These are phyloP conservation scores for Ptilodon capucinus DNA, from an alignment of 2,888 invertebrate genomes.

Conservation along the genomic window DNA sequence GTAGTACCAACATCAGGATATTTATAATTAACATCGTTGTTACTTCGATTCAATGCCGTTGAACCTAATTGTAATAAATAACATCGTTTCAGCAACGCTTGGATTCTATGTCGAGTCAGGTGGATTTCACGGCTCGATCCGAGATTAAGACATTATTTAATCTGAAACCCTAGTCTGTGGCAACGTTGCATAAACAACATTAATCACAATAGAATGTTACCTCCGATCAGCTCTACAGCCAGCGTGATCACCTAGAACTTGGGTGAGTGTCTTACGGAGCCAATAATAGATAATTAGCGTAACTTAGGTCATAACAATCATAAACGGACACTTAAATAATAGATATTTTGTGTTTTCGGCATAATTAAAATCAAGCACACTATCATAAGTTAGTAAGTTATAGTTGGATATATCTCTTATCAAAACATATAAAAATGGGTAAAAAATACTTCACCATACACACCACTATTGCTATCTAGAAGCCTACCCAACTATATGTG, in stretches of 20 bases:
- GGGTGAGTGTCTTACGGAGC: background rate
- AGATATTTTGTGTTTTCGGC: too few species aligned
- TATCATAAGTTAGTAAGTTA: too few species aligned
- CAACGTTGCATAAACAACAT: slow-evolving; percentile 19
- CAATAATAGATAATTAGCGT: too few species aligned
- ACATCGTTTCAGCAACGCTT: background rate
- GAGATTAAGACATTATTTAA: slow-evolving; percentile 20
- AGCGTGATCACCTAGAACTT: background rate
- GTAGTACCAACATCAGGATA: background rate
- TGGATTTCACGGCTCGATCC: background rate
- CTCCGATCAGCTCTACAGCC: background rate
- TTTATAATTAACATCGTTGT: background rate
- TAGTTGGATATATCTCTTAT: too few species aligned
- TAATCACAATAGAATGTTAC: background rate
- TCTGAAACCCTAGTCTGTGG: slow-evolving; percentile 4
- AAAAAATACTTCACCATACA: too few species aligned
- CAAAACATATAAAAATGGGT: too few species aligned
- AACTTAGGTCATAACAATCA: too few species aligned
- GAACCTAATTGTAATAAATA: background rate
- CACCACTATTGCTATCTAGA: too few species aligned
- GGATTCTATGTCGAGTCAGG: background rate
- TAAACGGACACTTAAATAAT: too few species aligned
- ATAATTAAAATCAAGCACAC: too few species aligned
- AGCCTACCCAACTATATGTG: too few species aligned
- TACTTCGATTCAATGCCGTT: background rate